Percentiles rank a stretch among this genome's conserved stretches.
Evolutionary conservation across 2,113 vertebrate species (phyloP).

Genomic region (Marmota flaviventris): DNA sequence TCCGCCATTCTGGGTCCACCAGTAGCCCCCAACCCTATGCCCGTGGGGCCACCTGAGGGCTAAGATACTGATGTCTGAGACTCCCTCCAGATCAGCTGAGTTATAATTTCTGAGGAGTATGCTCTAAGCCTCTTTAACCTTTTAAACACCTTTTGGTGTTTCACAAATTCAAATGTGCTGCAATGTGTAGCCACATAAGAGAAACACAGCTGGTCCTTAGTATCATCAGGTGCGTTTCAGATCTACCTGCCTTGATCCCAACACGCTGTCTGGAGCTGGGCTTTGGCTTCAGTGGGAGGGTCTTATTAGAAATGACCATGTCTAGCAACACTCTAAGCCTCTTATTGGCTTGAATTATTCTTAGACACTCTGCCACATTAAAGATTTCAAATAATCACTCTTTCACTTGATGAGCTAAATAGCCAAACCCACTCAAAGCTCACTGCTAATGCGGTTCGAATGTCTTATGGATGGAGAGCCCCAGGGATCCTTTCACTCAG

Average conservation of each 20-base stretch:
- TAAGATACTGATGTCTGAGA: neutral
- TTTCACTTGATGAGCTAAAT: neutral
- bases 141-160: neutral
- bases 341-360: neutral
- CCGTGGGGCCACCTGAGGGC: neutral
- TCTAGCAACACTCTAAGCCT: neutral
- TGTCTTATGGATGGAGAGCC: neutral
- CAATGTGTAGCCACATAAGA: neutral
- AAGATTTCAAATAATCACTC: neutral
- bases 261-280: neutral
- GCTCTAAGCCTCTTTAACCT: neutral
- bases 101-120: neutral
- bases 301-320: neutral
- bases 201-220: neutral
- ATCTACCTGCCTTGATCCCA: neutral
- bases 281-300: neutral
- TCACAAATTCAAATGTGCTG: neutral
- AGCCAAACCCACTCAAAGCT: neutral
- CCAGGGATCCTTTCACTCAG: neutral
- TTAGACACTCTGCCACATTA: neutral
- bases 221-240: neutral
- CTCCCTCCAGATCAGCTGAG: neutral
- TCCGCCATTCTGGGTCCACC: neutral
- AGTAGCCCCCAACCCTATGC: neutral
- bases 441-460: neutral